Evolutionary conservation across 2,113 vertebrate genomes (phyloP).

Genomic region (Aleadryas rufinucha): DNA sequence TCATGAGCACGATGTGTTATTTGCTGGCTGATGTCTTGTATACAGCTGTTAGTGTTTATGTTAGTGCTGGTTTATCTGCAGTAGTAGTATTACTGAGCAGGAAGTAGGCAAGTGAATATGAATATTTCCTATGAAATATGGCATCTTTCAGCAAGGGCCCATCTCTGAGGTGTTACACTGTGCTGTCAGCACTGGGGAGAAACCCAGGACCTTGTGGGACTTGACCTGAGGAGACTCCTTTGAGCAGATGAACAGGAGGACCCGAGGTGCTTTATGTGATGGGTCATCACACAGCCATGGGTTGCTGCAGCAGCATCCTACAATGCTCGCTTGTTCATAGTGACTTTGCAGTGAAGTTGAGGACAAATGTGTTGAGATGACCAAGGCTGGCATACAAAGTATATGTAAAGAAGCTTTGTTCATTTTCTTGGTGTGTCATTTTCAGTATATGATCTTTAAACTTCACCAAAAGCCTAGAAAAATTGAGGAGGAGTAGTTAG

Average conservation of each 20-base stretch:
- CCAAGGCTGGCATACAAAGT: neutral
- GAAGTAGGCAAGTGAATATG: neutral
- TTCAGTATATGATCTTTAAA: neutral
- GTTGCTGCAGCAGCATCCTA: neutral
- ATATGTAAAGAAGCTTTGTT: neutral
- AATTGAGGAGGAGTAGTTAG: neutral
- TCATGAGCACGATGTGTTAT: neutral
- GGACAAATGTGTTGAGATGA: neutral
- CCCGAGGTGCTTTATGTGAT: neutral
- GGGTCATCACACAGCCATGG: neutral
- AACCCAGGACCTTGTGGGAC: neutral
- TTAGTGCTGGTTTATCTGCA: neutral
- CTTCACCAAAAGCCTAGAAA: neutral
- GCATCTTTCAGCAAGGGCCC: neutral
- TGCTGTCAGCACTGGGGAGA: neutral
- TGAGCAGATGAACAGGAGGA: neutral
- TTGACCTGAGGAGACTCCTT: neutral
- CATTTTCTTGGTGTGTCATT: neutral
- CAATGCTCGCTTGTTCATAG: neutral
- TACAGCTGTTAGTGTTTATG: neutral
- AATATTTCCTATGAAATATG: neutral
- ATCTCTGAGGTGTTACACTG: neutral
- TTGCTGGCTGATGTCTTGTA: neutral
- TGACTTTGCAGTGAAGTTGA: neutral
- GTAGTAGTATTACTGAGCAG: neutral